phyloP scores from a whole-genome alignment of 2,797 vertebrate species.

The Cyprinodon diabolis region DNA sequence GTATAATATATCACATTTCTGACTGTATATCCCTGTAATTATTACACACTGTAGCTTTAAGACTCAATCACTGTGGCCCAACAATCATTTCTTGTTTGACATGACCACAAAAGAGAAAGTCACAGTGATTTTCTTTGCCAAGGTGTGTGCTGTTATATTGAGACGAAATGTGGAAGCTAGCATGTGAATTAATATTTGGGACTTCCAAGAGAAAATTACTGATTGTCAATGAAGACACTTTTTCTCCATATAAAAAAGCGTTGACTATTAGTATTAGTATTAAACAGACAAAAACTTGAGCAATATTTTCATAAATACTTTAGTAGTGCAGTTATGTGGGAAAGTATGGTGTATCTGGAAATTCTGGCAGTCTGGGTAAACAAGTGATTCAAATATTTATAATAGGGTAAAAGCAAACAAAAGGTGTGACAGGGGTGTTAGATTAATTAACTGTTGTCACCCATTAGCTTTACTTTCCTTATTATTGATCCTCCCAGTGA shows the following conservation, averaged over 20 bases:
- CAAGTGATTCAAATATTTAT: not conserved
- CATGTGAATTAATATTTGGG: too few species aligned
- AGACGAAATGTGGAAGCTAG: not conserved
- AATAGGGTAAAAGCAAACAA: not conserved
- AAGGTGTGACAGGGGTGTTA: not conserved
- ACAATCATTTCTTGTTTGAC: not conserved
- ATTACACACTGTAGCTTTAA: too few species aligned
- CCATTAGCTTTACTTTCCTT: slow-evolving; percentile 14
- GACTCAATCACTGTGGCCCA: not conserved
- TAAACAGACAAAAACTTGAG: not conserved
- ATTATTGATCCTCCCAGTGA: slow-evolving; percentile 41
- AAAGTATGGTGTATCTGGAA: not conserved
- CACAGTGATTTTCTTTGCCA: not conserved
- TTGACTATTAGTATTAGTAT: not conserved
- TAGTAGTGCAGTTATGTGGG: not conserved
- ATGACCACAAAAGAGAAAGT: too few species aligned
- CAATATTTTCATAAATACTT: not conserved
- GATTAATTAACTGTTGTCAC: slow-evolving; percentile 32
- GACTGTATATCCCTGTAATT: too few species aligned
- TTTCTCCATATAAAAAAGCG: not conserved
- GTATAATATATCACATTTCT: too few species aligned
- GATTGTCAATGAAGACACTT: not conserved
- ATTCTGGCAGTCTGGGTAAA: not conserved
- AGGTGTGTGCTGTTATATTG: too few species aligned
- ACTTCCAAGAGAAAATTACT: not conserved